phyloP scores from a whole-genome alignment of 2,113 vertebrate genomes.

The Nycticorax nycticorax region DNA sequence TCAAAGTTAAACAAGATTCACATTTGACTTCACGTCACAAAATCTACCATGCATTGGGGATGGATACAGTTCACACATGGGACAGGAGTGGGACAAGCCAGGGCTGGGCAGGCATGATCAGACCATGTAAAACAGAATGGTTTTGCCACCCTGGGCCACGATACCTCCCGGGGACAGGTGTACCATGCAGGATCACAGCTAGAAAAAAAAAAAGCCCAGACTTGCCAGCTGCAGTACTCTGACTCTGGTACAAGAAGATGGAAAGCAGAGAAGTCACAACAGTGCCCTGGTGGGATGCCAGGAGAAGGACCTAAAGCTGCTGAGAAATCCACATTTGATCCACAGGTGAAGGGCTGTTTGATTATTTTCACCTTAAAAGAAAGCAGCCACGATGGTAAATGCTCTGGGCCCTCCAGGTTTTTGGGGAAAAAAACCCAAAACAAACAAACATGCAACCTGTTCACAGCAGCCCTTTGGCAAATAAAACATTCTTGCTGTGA shows the following conservation, averaged over 20 bases:
- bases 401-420: not conserved
- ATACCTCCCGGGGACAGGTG: accelerated
- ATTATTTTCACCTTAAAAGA: not conserved
- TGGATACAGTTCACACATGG: not conserved
- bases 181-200: not conserved
- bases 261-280: not conserved
- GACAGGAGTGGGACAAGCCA: not conserved
- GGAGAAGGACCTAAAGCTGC: not conserved
- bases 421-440: not conserved
- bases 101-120: not conserved
- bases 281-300: not conserved
- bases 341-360: not conserved
- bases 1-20: not conserved
- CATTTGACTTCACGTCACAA: not conserved
- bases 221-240: not conserved
- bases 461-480: not conserved
- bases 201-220: not conserved
- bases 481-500: not conserved
- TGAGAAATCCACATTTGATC: not conserved
- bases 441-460: not conserved
- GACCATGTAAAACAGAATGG: not conserved
- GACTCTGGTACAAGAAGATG: not conserved
- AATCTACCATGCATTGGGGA: not conserved
- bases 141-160: not conserved
- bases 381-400: not conserved